Conservation (phyloP, 1,140 invertebrate genomes). For the Pentalonia nigronervosa region DNA sequence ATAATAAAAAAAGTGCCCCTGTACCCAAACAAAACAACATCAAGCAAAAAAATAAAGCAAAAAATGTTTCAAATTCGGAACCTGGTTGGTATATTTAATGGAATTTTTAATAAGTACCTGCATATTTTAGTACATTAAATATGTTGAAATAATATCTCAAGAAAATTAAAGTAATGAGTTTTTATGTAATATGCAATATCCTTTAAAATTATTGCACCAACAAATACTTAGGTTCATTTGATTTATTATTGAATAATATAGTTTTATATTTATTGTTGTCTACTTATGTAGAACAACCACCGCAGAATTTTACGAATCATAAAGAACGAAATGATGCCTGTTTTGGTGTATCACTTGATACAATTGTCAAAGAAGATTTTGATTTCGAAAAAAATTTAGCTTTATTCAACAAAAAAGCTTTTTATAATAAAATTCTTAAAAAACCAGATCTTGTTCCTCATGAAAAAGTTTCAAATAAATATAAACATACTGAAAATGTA, state of each 20-base stretch:
- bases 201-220: neutral
- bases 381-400: constrained; percentile 94
- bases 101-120: neutral
- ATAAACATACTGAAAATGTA: constrained; percentile 86
- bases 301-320: constrained; percentile 65
- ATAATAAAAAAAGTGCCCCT: constrained; percentile 19
- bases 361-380: constrained; percentile 77
- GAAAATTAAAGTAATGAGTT: neutral
- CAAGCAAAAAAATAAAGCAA: constrained; percentile 51
- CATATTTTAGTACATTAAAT: neutral
- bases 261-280: neutral
- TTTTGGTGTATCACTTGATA: constrained; percentile 71
- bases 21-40: constrained; percentile 18
- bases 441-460: constrained; percentile 72
- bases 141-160: neutral
- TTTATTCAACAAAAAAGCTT: constrained; percentile 82
- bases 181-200: neutral
- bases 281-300: constrained; percentile 62
- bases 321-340: constrained; percentile 69
- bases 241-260: neutral
- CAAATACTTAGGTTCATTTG: neutral
- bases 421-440: constrained; percentile 59
- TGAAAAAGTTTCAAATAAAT: constrained; percentile 66
- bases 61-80: constrained; percentile 60
- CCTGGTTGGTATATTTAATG: constrained; percentile 60